Evolutionary conservation across 2,797 vertebrate genomes (phyloP).

Genomic region (Sebastes iracundus): DNA sequence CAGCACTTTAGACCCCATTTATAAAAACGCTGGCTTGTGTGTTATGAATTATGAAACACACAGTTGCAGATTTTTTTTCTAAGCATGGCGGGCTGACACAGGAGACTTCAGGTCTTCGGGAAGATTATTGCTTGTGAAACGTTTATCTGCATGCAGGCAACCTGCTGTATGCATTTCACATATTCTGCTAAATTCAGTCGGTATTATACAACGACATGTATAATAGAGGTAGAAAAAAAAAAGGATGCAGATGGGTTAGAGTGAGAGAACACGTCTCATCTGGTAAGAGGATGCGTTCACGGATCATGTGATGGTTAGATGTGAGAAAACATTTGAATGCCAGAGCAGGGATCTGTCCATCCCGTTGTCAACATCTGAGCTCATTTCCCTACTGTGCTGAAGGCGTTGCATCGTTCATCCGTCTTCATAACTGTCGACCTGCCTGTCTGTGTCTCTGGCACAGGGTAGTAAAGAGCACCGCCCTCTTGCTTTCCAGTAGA

Average conservation of each 20-base stretch:
- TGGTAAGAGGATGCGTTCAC: conserved; percentile 2
- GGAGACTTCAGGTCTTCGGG: conserved; percentile 51
- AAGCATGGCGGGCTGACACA: conserved; percentile 53
- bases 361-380: conserved; percentile 76
- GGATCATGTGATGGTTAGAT: conserved; percentile 25
- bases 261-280: conserved; percentile 2
- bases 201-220: conserved; percentile 19
- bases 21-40: conserved; percentile 49
- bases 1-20: conserved; percentile 46
- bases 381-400: conserved; percentile 70
- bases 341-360: conserved; percentile 69
- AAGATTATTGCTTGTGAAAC: conserved; percentile 57
- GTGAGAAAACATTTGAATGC: conserved; percentile 69
- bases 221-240: background rate
- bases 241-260: background rate
- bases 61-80: conserved; percentile 40
- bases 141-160: conserved; percentile 43
- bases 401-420: conserved; percentile 78
- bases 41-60: conserved; percentile 59
- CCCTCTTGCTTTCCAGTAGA: conserved; percentile 48
- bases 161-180: conserved; percentile 38
- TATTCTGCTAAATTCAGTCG: conserved; percentile 38
- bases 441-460: conserved; percentile 68
- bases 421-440: conserved; percentile 77
- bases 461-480: conserved; percentile 50